Conservation (phyloP, 2,113 vertebrate species). For the Microcebus murinus region DNA sequence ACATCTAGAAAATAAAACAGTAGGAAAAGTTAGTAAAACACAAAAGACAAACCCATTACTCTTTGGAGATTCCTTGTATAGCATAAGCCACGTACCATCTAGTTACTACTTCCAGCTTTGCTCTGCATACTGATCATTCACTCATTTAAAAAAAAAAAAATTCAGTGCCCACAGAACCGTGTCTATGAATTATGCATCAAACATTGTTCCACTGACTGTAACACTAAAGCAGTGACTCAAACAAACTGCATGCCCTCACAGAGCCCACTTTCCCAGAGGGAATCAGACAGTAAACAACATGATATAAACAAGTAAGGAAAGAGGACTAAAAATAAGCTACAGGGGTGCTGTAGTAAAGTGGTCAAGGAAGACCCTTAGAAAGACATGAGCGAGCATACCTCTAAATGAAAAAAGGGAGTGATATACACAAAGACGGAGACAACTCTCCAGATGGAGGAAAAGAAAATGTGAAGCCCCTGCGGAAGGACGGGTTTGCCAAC, state of each 20-base stretch:
- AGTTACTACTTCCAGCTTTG: not conserved
- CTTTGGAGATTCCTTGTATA: not conserved
- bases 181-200: not conserved
- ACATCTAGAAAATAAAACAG: not conserved
- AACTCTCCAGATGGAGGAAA: not conserved
- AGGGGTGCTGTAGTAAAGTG: not conserved
- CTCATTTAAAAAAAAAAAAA: not conserved
- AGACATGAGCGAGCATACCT: not conserved
- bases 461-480: not conserved
- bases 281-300: not conserved
- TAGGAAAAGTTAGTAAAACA: not conserved
- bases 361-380: not conserved
- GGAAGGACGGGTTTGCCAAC: too few relatives aligned
- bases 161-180: not conserved
- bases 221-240: not conserved
- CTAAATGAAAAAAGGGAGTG: not conserved
- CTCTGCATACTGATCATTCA: not conserved
- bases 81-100: not conserved
- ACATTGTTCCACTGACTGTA: not conserved
- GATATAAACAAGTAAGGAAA: not conserved
- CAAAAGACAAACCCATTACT: not conserved
- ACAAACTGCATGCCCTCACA: not conserved
- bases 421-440: not conserved
- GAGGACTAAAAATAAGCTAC: not conserved
- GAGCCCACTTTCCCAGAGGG: not conserved